Conservation (phyloP, 2,113 vertebrate species). For the Australoheros scitulus region DNA sequence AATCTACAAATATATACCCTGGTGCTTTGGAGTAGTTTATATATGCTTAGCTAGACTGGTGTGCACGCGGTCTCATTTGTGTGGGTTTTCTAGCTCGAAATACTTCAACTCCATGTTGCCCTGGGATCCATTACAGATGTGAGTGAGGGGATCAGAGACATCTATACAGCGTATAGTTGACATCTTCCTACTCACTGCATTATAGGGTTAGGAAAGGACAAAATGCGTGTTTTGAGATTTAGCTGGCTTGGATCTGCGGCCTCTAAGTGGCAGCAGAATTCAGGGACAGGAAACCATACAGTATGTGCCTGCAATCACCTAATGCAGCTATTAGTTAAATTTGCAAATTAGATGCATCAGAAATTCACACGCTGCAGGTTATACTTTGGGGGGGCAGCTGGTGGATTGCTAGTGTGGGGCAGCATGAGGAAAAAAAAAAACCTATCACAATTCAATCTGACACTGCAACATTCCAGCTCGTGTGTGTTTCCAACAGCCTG, state of each 20-base stretch:
- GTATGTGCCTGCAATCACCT: neutral
- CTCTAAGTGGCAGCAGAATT: neutral
- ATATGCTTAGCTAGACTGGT: neutral
- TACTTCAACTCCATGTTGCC: neutral
- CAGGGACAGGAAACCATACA: neutral
- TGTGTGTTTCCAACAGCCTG: slow-evolving; percentile 22
- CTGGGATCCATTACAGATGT: neutral
- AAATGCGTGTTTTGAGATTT: neutral
- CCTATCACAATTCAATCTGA: slow-evolving; percentile 44
- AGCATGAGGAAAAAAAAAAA: neutral
- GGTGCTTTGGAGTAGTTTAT: neutral
- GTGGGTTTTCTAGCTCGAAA: neutral
- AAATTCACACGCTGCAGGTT: slow-evolving; percentile 9
- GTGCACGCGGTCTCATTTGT: neutral
- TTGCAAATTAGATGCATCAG: neutral
- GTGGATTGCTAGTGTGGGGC: slow-evolving; percentile 1
- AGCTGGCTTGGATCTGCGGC: neutral
- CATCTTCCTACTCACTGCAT: slow-evolving; percentile 19
- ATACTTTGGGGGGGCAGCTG: neutral
- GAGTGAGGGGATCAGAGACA: neutral
- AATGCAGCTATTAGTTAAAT: neutral
- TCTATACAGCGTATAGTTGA: slow-evolving; percentile 40
- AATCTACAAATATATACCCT: neutral
- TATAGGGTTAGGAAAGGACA: neutral
- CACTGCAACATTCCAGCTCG: slow-evolving; percentile 20